Conservation (phyloP, 2,797 vertebrate species). For the Brotula barbata region DNA sequence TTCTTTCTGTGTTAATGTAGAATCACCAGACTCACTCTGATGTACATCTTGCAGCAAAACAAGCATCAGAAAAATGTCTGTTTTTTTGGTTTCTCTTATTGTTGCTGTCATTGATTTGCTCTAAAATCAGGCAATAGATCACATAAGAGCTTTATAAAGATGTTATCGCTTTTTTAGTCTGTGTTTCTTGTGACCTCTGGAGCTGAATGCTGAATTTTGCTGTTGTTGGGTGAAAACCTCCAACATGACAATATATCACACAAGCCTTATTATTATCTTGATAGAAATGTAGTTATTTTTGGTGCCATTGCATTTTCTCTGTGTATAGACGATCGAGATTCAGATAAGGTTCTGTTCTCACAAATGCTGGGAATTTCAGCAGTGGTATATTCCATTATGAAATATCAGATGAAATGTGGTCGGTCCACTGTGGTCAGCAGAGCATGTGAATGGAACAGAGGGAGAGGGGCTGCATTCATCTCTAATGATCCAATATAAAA, state of each 20-base stretch:
- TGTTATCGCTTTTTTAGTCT: constrained; percentile 44
- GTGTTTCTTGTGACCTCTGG: constrained; percentile 12
- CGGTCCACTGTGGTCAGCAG: constrained; percentile 28
- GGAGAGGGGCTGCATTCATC: constrained; percentile 21
- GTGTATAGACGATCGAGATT: too few relatives aligned
- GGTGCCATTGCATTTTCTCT: too few relatives aligned
- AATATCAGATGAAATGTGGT: constrained; percentile 26
- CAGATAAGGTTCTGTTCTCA: background rate
- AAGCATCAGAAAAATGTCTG: constrained; percentile 1
- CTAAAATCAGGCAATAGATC: constrained; percentile 42
- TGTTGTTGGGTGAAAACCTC: constrained; percentile 31
- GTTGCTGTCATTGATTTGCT: constrained; percentile 22
- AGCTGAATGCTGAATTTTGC: constrained; percentile 21
- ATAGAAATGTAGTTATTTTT: background rate
- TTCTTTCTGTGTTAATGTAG: too few relatives aligned
- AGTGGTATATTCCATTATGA: constrained; percentile 18
- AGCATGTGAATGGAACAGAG: constrained; percentile 18
- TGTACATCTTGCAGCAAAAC: too few relatives aligned
- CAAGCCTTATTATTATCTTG: constrained; percentile 20
- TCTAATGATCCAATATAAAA: constrained; percentile 40
- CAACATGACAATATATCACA: constrained; percentile 6
- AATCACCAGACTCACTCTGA: too few relatives aligned
- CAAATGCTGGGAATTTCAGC: background rate
- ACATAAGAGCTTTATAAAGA: constrained; percentile 38
- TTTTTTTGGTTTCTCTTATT: constrained; percentile 14